These are phyloP conservation scores for Habropoda laboriosa DNA, from an alignment of 1,140 invertebrate species.

Conservation along the genomic window DNA sequence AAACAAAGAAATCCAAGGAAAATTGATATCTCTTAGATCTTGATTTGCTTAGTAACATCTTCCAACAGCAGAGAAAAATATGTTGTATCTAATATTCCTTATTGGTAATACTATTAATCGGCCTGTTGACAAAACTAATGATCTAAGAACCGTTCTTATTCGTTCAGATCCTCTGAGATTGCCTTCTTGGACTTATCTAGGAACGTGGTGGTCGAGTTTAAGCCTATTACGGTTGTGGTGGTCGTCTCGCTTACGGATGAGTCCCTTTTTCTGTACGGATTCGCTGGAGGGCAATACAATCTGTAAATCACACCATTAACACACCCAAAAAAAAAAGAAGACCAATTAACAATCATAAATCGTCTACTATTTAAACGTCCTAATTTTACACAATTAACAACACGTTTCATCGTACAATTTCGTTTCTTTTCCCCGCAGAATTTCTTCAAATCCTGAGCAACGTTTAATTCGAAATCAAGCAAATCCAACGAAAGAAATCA, in stretches of 20 bases:
- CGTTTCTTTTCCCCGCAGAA: neutral
- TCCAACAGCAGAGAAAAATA: neutral
- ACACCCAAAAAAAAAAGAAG: neutral
- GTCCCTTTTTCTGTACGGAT: constrained; percentile 84
- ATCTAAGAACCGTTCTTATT: constrained; percentile 23
- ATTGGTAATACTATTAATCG: neutral
- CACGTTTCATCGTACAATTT: neutral
- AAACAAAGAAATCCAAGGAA: neutral
- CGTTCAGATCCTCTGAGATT: constrained; percentile 71
- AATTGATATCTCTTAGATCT: neutral
- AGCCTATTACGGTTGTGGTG: constrained; percentile 85
- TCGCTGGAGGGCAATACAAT: constrained; percentile 85
- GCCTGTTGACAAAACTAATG: neutral
- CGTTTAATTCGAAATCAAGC: neutral
- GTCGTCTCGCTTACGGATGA: constrained; percentile 87
- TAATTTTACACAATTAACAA: neutral
- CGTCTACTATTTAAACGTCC: neutral
- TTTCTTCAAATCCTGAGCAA: neutral
- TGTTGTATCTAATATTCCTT: neutral
- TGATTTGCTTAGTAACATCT: neutral
- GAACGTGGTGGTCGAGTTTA: constrained; percentile 74
- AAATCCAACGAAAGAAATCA: neutral
- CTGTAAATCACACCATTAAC: constrained; percentile 72
- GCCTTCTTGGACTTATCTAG: constrained; percentile 73
- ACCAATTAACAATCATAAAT: neutral